Evolutionary conservation across 2,888 invertebrate genomes (phyloP).

Genomic region (Leptinotarsa juncta): DNA sequence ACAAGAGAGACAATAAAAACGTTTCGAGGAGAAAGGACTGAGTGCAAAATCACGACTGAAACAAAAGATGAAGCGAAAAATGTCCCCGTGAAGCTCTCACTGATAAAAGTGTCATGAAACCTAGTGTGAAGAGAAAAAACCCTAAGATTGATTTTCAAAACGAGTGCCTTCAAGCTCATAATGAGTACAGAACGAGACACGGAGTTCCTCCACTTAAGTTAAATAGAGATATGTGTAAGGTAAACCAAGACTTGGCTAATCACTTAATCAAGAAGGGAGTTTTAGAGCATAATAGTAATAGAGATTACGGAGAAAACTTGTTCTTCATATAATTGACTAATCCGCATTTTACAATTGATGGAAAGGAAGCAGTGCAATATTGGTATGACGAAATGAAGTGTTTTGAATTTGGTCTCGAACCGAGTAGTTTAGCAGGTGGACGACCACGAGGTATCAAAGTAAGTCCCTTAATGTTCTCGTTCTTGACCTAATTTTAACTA

Average conservation of each 20-base stretch:
- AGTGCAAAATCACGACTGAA: constrained; percentile 74
- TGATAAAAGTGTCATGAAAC: constrained; percentile 45
- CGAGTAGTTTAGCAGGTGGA: constrained; percentile 73
- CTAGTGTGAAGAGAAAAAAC: constrained; percentile 52
- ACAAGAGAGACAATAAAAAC: constrained; percentile 76
- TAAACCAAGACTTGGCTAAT: constrained; percentile 69
- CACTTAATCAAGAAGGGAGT: constrained; percentile 68
- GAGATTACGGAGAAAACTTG: constrained; percentile 75
- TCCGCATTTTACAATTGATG: constrained; percentile 73
- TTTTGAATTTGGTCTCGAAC: constrained; percentile 76
- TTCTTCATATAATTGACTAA: constrained; percentile 78
- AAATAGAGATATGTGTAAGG: constrained; percentile 68
- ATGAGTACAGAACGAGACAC: constrained; percentile 70
- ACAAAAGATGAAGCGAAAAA: constrained; percentile 68
- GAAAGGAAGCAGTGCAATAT: constrained; percentile 77
- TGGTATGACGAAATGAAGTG: constrained; percentile 84
- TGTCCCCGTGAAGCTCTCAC: constrained; percentile 60
- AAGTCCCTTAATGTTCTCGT: no score
- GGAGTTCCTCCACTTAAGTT: constrained; percentile 70
- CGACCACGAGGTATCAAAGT: constrained; percentile 43
- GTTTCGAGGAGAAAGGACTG: constrained; percentile 73
- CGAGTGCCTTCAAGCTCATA: constrained; percentile 72
- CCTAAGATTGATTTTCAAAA: constrained; percentile 59
- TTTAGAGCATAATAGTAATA: constrained; percentile 71
- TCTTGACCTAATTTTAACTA: no score